Conservation (phyloP, 2,797 vertebrate species). For the Myripristis jacobus region DNA sequence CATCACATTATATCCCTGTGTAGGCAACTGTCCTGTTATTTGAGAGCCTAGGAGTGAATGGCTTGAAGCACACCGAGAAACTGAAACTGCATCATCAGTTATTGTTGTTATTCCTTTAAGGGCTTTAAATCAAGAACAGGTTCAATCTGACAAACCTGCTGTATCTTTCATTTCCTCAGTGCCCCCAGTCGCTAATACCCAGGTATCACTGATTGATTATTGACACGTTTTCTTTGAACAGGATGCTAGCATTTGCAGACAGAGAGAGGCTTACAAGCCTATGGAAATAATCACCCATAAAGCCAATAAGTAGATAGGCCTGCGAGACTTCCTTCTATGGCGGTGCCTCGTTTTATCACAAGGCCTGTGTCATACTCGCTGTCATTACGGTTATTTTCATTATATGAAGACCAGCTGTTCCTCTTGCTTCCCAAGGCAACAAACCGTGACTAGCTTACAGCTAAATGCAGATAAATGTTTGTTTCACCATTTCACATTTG, state of each 20-base stretch:
- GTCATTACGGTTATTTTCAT: constrained; percentile 26
- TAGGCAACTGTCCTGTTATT: neutral
- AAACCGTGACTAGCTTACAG: neutral
- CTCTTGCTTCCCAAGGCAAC: constrained; percentile 11
- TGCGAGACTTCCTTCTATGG: constrained; percentile 44
- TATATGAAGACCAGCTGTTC: constrained; percentile 16
- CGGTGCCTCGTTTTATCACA: constrained; percentile 19
- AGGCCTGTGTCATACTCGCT: constrained; percentile 25
- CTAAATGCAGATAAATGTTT: neutral
- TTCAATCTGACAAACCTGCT: constrained; percentile 9
- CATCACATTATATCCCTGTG: neutral
- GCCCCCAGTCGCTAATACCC: neutral
- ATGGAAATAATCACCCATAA: constrained; percentile 28
- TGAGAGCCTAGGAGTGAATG: neutral
- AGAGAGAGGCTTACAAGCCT: neutral
- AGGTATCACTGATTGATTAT: constrained; percentile 10
- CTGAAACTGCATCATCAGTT: neutral
- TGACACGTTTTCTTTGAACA: constrained; percentile 4
- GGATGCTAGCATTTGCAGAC: constrained; percentile 1
- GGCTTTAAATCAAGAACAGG: neutral
- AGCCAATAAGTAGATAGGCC: constrained; percentile 18
- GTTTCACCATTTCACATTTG: neutral
- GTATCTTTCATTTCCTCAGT: neutral
- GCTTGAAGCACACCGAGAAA: neutral
- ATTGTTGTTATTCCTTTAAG: neutral